These are phyloP conservation scores for Brachionus manjavacas DNA, from an alignment of 1,140 invertebrate species.

Conservation along the genomic window DNA sequence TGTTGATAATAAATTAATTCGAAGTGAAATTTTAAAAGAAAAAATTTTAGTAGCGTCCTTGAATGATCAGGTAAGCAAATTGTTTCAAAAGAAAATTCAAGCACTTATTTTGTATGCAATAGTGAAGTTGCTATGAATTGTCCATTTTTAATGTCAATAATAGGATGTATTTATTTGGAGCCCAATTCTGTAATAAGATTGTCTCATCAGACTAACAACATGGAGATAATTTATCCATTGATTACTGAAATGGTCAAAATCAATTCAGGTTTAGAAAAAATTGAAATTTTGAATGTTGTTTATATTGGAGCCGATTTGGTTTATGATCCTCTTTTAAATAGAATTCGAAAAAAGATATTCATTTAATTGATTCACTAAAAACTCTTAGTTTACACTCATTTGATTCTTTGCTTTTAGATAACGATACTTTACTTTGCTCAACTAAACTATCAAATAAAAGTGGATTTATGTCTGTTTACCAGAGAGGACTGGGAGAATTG, in stretches of 20 bases:
- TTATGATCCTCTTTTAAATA: not conserved
- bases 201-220: not conserved
- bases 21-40: not conserved
- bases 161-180: not conserved
- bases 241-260: not conserved
- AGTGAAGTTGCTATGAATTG: not conserved
- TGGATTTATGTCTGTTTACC: not conserved
- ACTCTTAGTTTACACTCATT: not conserved
- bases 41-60: not conserved
- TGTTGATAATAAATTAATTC: not conserved
- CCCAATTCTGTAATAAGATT: not conserved
- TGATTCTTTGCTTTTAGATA: not conserved
- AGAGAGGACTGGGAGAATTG: not conserved
- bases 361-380: not conserved
- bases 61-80: not conserved
- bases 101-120: not conserved
- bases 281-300: not conserved
- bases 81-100: not conserved
- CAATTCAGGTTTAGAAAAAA: not conserved
- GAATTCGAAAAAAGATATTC: not conserved
- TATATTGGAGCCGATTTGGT: not conserved
- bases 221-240: not conserved
- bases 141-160: not conserved
- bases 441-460: not conserved
- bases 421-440: not conserved